Percentiles rank a stretch among this genome's conserved stretches.
Evolutionary conservation across 2,113 vertebrate species (phyloP).

Genomic region (Corythoichthys intestinalis): DNA sequence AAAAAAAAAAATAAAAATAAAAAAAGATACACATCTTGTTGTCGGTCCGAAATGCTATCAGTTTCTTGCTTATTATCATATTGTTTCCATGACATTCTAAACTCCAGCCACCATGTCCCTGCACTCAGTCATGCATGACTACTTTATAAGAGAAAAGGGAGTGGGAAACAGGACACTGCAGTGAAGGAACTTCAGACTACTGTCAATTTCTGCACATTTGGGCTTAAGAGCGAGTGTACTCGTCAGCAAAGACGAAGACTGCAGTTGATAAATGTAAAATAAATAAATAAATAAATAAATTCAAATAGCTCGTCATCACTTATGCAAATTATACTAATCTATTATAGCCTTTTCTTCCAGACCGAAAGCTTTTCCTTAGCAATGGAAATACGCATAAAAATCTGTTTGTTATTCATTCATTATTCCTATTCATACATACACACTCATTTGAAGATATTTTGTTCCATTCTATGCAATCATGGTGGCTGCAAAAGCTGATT

Average conservation of each 20-base stretch:
- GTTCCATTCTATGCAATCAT: slow-evolving; percentile 31
- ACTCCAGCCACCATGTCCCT: slow-evolving; percentile 23
- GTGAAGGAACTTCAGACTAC: background rate
- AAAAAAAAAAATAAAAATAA: background rate
- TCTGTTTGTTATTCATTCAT: slow-evolving; percentile 53
- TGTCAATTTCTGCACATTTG: no score
- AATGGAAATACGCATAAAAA: slow-evolving; percentile 42
- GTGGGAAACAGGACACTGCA: slow-evolving; percentile 9
- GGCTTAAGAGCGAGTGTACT: no score
- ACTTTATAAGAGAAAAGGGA: slow-evolving; percentile 12
- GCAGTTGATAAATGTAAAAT: slow-evolving; percentile 46
- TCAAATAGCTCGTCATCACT: slow-evolving; percentile 53
- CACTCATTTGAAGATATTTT: slow-evolving; percentile 32
- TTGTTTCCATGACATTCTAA: slow-evolving; percentile 62
- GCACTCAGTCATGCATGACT: slow-evolving; percentile 23
- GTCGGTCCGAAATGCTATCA: background rate
- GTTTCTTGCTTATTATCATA: slow-evolving; percentile 54
- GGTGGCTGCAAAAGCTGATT: slow-evolving; percentile 44
- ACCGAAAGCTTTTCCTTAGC: slow-evolving; percentile 28
- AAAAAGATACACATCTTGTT: background rate
- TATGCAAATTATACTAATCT: slow-evolving; percentile 60
- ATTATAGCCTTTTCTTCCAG: slow-evolving; percentile 45
- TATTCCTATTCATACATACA: slow-evolving; percentile 37
- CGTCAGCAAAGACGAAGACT: slow-evolving; percentile 11
- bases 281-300: slow-evolving; percentile 30